Conservation (phyloP, 1,140 invertebrate genomes). For the Brachionus paranguensis region DNA sequence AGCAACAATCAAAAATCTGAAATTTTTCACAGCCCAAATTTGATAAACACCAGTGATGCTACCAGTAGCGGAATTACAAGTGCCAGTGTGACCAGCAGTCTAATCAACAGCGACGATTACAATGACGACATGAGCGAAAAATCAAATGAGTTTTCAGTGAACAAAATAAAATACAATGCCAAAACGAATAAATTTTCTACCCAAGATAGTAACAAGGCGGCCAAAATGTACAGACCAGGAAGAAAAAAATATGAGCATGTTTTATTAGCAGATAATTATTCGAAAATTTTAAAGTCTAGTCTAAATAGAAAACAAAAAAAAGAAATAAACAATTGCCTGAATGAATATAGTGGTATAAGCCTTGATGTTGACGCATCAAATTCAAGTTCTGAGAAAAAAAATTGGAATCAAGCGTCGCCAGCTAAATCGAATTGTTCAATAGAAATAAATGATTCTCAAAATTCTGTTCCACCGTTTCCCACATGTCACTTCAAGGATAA, state of each 20-base stretch:
- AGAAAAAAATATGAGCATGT: background rate
- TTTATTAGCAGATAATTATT: constrained; percentile 7
- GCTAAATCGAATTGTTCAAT: background rate
- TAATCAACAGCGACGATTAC: constrained; percentile 14
- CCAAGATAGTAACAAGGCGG: background rate
- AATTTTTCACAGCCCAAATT: constrained; percentile 11
- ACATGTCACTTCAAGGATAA: constrained; percentile 15
- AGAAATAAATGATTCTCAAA: background rate
- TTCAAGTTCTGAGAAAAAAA: background rate
- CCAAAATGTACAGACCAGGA: background rate
- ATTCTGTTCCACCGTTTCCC: background rate
- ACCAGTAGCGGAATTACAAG: constrained; percentile 24
- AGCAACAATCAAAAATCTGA: background rate
- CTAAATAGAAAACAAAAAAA: background rate
- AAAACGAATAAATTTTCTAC: constrained; percentile 20
- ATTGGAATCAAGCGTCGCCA: background rate
- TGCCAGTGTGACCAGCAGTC: background rate
- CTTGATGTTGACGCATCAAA: background rate
- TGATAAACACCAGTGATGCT: constrained; percentile 11
- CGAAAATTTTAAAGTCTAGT: background rate
- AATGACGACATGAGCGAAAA: constrained; percentile 13
- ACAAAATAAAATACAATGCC: constrained; percentile 36
- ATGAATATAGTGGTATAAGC: constrained; percentile 24
- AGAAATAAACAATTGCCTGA: background rate
- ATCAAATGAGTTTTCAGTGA: background rate